These are phyloP conservation scores for Ornithoptera priamus DNA, from an alignment of 2,888 invertebrate genomes.

Conservation along the genomic window DNA sequence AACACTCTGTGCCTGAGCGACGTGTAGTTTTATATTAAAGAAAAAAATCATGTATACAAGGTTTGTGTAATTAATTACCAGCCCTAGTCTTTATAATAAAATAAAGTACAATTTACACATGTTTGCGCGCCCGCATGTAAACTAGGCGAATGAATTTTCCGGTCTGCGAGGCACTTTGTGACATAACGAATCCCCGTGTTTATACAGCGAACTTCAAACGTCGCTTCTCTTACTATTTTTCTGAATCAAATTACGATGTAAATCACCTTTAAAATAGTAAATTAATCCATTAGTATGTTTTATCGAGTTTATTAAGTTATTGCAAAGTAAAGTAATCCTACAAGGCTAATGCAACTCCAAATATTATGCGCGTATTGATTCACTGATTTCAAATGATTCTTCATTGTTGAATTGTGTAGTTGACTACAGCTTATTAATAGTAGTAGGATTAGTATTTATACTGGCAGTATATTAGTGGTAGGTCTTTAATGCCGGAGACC, in stretches of 20 bases:
- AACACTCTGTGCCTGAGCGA: too few relatives aligned
- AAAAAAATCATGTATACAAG: background rate
- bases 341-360: too few relatives aligned
- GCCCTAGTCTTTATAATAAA: conserved; percentile 34
- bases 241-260: conserved; percentile 24
- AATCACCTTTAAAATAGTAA: background rate
- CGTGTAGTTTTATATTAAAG: background rate
- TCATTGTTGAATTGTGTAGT: too few relatives aligned
- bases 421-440: too few relatives aligned
- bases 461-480: too few relatives aligned
- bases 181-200: conserved; percentile 39
- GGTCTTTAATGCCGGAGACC: too few relatives aligned
- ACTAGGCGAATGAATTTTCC: conserved; percentile 71
- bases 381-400: too few relatives aligned
- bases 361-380: too few relatives aligned
- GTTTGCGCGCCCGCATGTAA: conserved; percentile 70
- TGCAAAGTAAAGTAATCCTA: too few relatives aligned
- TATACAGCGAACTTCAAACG: conserved; percentile 50
- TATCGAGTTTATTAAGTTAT: background rate
- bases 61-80: conserved; percentile 8
- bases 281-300: background rate
- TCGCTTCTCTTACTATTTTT: conserved; percentile 54
- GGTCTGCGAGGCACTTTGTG: conserved; percentile 69
- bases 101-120: conserved; percentile 36
- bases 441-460: too few relatives aligned